Evolutionary conservation across 2,113 vertebrate species (phyloP), one percentile per base, ranked within the genome.

Genomic region (Cyprinodon variegatus): DNA sequence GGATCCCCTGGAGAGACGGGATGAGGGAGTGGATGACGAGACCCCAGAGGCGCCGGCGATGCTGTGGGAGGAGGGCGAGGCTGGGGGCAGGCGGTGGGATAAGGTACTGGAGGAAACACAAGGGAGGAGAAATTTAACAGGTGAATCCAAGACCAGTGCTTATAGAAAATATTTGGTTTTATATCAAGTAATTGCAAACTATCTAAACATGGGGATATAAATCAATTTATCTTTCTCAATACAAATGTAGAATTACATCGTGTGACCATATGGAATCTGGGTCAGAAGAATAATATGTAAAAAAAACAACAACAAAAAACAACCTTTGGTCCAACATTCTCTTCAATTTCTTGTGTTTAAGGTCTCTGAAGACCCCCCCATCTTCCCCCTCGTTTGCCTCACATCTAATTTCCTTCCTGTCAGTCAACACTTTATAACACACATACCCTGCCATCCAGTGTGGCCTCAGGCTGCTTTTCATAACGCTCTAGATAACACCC

Each of bases 21-120:
- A 96, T 5, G 95, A 91, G 1, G 95, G 92, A 0, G 95, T 95
- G 15, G 95, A 93, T 41, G 92, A 88, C 0, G 92, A 91, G 10
- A 71, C 65, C 1, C 91, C 92, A 0, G 92, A 90, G 60, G 92
- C 91, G 3, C 92, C 93, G 1, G 92, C 92, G 8, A 96, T 95
- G 91, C 96, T 96, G 91, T 97, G 95, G 75, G 95, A 95, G 11
- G 96, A 96, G 46, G 95, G 96, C 11, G 91, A 96, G 75, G 94
- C 93, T 0, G 93, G 95, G 57, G 92, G 95, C 38, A 87, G 93
- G 71, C 86, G 94, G 84, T 93, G 89, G 82, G 94, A 79, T 9
- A 93, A 70, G 0, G 95, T 93, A 85, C 96, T 96, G 87, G 6
- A 50, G n/a, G 50, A 57, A n/a, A 57, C 50, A 43, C 57, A 57